Conservation (phyloP, 2,113 vertebrate species). For the Chlamydotis undulata region DNA sequence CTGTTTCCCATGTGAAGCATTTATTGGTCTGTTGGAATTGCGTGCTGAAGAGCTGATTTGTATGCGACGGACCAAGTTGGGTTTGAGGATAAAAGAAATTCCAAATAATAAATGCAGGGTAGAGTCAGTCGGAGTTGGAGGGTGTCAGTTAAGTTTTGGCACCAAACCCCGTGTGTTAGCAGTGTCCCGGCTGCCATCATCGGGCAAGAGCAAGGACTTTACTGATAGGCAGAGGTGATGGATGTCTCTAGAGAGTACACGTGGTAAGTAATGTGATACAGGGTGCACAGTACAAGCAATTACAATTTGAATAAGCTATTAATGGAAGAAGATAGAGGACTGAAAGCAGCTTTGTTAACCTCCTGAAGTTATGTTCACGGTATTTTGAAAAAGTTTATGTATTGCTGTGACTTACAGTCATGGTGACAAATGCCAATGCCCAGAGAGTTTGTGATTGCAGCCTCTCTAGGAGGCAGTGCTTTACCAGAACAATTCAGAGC, state of each 20-base stretch:
- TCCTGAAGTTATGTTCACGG: conserved; percentile 63
- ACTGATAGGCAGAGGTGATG: conserved; percentile 36
- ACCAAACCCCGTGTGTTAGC: background rate
- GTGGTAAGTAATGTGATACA: conserved; percentile 53
- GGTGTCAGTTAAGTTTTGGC: background rate
- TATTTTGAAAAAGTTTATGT: conserved; percentile 65
- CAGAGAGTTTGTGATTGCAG: conserved; percentile 57
- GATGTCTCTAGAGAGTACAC: conserved; percentile 13
- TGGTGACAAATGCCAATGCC: conserved; percentile 16
- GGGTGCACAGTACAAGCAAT: conserved; percentile 62
- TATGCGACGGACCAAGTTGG: background rate
- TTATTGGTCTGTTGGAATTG: background rate
- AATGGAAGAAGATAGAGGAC: conserved; percentile 42
- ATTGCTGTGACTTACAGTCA: conserved; percentile 64
- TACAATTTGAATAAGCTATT: conserved; percentile 76
- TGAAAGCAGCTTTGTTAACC: conserved; percentile 74
- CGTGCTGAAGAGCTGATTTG: background rate
- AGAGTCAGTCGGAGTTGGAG: fast-evolving
- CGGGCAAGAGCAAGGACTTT: background rate
- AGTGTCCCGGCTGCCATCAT: background rate
- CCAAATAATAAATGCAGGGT: background rate
- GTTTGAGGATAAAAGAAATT: background rate
- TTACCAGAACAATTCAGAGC: conserved; percentile 52
- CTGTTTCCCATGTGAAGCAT: background rate
- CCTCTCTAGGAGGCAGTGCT: conserved; percentile 32